These are phyloP conservation scores for Antitype chi DNA, from an alignment of 2,888 invertebrate species.

Conservation along the genomic window DNA sequence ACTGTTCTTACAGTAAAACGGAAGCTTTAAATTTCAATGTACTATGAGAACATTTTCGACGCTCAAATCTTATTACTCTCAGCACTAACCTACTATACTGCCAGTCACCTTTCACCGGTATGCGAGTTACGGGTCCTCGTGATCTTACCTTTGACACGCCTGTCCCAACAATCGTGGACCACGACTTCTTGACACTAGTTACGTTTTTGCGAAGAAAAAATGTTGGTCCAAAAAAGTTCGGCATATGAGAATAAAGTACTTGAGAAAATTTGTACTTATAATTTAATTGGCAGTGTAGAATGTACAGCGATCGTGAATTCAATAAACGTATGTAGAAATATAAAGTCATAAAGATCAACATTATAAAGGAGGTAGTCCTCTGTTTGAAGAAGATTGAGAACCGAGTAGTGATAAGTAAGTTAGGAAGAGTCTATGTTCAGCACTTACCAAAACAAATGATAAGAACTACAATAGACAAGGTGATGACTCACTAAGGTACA, in stretches of 20 bases:
- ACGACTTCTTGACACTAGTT: conserved; percentile 56
- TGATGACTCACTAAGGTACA: neutral
- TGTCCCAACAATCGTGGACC: conserved; percentile 56
- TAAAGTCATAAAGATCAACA: neutral
- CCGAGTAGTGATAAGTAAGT: neutral
- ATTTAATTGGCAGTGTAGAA: neutral
- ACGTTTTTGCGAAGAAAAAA: conserved; percentile 51
- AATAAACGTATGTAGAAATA: neutral
- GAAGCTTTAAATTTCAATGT: neutral
- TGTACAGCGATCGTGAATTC: neutral
- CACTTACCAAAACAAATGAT: neutral
- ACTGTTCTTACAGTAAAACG: neutral
- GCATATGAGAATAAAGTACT: conserved; percentile 11
- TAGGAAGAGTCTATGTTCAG: neutral
- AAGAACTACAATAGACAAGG: neutral
- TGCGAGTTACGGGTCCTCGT: conserved; percentile 53
- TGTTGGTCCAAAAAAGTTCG: neutral
- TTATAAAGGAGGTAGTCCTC: neutral
- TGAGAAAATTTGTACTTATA: neutral
- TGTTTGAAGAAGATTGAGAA: neutral
- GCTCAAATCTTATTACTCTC: conserved; percentile 35
- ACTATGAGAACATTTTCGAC: conserved; percentile 9
- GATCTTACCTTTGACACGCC: conserved; percentile 67
- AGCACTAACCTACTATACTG: conserved; percentile 18
- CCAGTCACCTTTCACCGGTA: conserved; percentile 57